A percentile compares a stretch with the other conserved stretches of the same genome.
These are phyloP conservation scores for Caenorhabditis wallacei DNA, from an alignment of 2,888 invertebrate species.

Conservation along the genomic window DNA sequence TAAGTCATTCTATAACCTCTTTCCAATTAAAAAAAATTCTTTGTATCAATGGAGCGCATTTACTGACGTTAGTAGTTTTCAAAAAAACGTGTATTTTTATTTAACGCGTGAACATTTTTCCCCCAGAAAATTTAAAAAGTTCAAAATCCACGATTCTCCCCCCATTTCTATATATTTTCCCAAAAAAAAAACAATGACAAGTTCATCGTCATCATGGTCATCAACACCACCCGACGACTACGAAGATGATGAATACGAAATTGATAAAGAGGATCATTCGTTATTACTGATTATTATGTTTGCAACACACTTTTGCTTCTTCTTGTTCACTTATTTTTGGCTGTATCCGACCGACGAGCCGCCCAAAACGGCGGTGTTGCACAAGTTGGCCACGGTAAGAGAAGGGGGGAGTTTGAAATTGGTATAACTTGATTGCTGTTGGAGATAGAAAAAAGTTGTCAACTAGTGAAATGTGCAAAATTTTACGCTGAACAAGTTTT, in stretches of 20 bases:
- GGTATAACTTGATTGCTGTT: too few relatives aligned
- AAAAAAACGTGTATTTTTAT: too few relatives aligned
- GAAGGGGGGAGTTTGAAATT: too few relatives aligned
- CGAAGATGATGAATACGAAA: neutral
- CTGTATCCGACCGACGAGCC: slow-evolving; percentile 39
- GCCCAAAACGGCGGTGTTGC: slow-evolving; percentile 18
- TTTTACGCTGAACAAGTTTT: neutral
- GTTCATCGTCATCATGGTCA: slow-evolving; percentile 1
- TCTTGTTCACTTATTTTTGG: slow-evolving; percentile 38
- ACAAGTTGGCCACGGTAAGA: slow-evolving; percentile 11
- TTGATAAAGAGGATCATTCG: slow-evolving; percentile 14
- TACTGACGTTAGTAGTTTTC: too few relatives aligned
- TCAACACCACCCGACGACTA: neutral
- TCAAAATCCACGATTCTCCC: too few relatives aligned
- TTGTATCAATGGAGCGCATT: too few relatives aligned
- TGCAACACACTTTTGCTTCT: slow-evolving; percentile 14
- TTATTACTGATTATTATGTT: slow-evolving; percentile 20
- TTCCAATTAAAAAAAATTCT: too few relatives aligned
- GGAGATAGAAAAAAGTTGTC: too few relatives aligned
- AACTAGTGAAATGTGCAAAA: neutral
- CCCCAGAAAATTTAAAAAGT: too few relatives aligned
- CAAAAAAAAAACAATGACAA: neutral
- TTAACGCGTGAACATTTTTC: too few relatives aligned
- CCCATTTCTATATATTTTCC: neutral
- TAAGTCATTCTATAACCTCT: too few relatives aligned